A percentile compares a stretch with the other conserved stretches of the same genome.
These are phyloP conservation scores for Apodemus sylvaticus DNA, from an alignment of 2,113 vertebrate species.

Conservation along the genomic window DNA sequence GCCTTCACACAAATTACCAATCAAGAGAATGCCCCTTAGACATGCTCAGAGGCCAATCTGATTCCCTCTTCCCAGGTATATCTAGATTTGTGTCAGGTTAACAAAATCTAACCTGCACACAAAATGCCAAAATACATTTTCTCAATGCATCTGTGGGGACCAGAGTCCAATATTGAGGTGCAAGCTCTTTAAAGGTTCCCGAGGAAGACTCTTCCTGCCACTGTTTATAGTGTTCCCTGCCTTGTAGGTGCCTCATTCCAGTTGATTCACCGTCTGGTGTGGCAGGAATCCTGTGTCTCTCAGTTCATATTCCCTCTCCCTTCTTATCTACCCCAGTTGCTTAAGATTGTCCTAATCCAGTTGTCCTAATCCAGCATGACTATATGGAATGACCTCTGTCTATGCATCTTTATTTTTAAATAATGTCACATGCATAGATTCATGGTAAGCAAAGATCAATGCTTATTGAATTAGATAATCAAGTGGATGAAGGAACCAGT, in stretches of 20 bases:
- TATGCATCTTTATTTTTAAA: neutral
- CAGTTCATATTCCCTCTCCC: neutral
- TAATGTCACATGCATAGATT: neutral
- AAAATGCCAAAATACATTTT: neutral
- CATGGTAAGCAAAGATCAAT: neutral
- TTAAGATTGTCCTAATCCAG: no score
- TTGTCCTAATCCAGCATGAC: neutral
- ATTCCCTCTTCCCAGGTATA: neutral
- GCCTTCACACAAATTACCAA: neutral
- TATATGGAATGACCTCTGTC: neutral
- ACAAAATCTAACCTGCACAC: neutral
- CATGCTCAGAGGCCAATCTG: neutral
- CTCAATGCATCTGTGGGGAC: neutral
- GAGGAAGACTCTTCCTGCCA: neutral
- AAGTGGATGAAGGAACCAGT: neutral
- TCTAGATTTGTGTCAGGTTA: neutral
- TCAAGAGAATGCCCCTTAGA: neutral
- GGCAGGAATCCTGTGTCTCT: neutral
- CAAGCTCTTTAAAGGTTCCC: neutral
- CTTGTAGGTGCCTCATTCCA: neutral
- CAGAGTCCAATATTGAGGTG: neutral
- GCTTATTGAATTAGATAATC: neutral
- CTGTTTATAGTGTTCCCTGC: neutral
- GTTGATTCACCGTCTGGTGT: fast-evolving
- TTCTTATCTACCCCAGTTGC: neutral